phyloP scores from a whole-genome alignment of 2,113 vertebrate genomes.

The Beaufortia kweichowensis region DNA sequence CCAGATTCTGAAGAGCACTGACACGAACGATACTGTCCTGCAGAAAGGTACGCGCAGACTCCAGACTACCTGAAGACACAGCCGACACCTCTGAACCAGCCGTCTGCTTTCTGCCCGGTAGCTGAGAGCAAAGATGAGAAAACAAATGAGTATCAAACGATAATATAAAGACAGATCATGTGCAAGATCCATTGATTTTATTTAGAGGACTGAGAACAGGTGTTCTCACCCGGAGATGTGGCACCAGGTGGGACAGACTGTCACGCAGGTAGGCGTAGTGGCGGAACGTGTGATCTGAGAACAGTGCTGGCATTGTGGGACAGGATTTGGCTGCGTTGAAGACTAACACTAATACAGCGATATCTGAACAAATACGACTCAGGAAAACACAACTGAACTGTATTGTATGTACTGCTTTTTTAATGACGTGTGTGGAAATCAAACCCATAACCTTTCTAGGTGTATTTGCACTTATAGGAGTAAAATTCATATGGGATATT shows the following conservation, averaged over 20 bases:
- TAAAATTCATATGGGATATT: too few relatives aligned
- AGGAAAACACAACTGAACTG: constrained; percentile 35
- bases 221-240: constrained; percentile 83
- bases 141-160: not conserved
- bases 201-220: not conserved
- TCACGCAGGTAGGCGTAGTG: constrained; percentile 96
- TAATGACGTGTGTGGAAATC: too few relatives aligned
- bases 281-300: constrained; percentile 95
- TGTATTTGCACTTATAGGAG: too few relatives aligned
- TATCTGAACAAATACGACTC: constrained; percentile 74
- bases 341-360: constrained; percentile 93
- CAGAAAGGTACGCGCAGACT: constrained; percentile 91
- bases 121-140: constrained; percentile 61
- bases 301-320: constrained; percentile 93
- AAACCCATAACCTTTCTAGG: too few relatives aligned
- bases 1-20: constrained; percentile 88
- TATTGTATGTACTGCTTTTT: too few relatives aligned
- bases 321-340: constrained; percentile 95
- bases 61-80: constrained; percentile 74
- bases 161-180: too few relatives aligned
- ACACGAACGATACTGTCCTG: constrained; percentile 89
- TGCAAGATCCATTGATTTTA: too few relatives aligned
- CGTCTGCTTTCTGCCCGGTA: constrained; percentile 86
- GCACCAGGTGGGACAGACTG: constrained; percentile 95
- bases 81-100: constrained; percentile 74